Evolutionary conservation across 2,797 vertebrate species (phyloP).

Genomic region (Limosa lapponica): DNA sequence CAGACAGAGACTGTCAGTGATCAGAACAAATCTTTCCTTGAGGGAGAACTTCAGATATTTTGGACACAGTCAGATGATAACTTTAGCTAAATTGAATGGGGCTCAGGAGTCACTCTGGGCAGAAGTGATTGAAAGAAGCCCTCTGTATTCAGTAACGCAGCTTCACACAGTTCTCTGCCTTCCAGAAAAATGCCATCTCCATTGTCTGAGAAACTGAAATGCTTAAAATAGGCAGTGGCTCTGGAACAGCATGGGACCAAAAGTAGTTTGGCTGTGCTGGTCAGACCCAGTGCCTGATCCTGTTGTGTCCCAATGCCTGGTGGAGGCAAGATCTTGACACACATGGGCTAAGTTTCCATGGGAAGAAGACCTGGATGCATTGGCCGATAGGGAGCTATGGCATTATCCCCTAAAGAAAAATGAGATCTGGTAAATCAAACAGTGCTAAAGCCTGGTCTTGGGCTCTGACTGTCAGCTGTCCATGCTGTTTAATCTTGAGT

Average conservation of each 20-base stretch:
- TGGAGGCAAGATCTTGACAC: neutral
- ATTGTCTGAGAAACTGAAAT: neutral
- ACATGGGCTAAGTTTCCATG: neutral
- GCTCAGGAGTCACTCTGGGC: neutral
- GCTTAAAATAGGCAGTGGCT: constrained; percentile 18
- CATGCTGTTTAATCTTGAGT: neutral
- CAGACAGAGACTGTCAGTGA: neutral
- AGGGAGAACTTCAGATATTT: neutral
- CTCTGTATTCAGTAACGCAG: neutral
- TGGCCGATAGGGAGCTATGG: neutral
- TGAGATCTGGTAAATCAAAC: neutral
- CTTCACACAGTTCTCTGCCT: neutral
- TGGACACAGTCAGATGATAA: neutral
- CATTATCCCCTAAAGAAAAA: neutral
- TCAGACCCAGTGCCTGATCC: neutral
- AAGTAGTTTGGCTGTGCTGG: neutral
- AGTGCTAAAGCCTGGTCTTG: neutral
- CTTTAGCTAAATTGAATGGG: neutral
- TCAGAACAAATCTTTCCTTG: neutral
- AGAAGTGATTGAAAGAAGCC: neutral
- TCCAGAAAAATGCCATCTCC: neutral
- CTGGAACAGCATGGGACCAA: neutral
- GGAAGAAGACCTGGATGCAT: neutral
- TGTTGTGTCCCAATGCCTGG: neutral
- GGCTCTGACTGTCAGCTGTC: neutral